Evolutionary conservation across 2,113 vertebrate species (phyloP), one percentile per base, ranked within the genome.

Genomic region (Macroglossus sobrinus): DNA sequence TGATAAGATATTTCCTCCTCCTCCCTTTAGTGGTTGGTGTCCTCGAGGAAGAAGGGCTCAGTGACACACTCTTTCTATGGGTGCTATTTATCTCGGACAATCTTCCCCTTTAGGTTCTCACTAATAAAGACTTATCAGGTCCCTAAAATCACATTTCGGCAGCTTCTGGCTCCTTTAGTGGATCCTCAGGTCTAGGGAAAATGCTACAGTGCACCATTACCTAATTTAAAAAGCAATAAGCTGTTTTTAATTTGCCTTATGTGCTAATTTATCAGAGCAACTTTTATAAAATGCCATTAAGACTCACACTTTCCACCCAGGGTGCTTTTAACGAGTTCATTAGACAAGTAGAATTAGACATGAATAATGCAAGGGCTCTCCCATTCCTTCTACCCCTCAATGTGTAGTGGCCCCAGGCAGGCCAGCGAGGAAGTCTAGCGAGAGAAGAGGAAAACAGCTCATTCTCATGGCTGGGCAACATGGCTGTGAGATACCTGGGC

Each of bases 201-300:
- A 78, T n/a, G 74, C 50, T 91, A 22, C 45, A 95, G 57, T 33
- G 57, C 26, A 79, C 26, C 16, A 87, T 61, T 88, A 94, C 89
- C 78, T 93, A 96, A 93, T 92, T 97, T 91, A 84, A 94, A 97
- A 97, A 95, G 94, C 0, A 15, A 90, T 94, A 97, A 97, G 84
- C 78, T 95, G 86, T 94, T 98, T 97, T 94, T 97, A 97, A 97
- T 98, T 98, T 96, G 85, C 59, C 96, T 97, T 91, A 93, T 94
- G 90, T 89, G 89, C 69, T 92, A 96, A 97, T 97, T 97, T 66
- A 89, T 96, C 96, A 72, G 68, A 95, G 94, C 84, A 79, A 66
- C 61, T 94, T 97, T 97, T 93, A 94, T 86, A 95, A 97, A 96
- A 97, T 94, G 92, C 91, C 94, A 97, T 96, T 97, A 97, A 93